Evolutionary conservation across 2,113 vertebrate species (phyloP).

Genomic region (Paramormyrops kingsleyae): DNA sequence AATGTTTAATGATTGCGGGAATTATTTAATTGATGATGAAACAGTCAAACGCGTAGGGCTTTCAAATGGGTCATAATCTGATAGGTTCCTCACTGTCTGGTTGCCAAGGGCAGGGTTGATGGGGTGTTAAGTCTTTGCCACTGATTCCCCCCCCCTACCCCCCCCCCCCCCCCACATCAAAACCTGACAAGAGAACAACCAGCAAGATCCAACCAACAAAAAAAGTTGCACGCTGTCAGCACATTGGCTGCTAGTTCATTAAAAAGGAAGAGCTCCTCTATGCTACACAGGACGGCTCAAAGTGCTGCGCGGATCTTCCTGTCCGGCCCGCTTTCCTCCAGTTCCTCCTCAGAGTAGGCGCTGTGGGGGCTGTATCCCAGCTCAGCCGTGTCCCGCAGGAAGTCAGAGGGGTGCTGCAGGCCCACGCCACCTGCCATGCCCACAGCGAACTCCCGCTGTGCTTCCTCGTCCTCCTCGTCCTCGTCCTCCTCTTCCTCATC

Average conservation of each 20-base stretch:
- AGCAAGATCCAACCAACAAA: neutral
- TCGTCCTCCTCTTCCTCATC: conserved; percentile 41
- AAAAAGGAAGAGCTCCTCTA: neutral
- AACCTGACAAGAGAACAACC: neutral
- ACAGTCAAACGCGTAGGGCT: neutral
- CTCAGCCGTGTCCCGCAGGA: conserved; percentile 40
- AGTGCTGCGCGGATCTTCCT: conserved; percentile 54
- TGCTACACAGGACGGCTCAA: conserved; percentile 27
- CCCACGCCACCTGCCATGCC: conserved; percentile 17
- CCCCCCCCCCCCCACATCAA: neutral
- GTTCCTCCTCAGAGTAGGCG: conserved; percentile 59
- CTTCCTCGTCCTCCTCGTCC: conserved; percentile 28
- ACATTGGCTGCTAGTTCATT: neutral
- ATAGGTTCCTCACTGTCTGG: conserved; percentile 14
- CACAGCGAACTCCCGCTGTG: neutral
- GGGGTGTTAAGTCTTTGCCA: neutral
- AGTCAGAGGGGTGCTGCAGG: conserved; percentile 40
- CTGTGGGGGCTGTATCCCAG: conserved; percentile 53
- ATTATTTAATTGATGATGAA: neutral
- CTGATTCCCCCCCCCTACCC: neutral
- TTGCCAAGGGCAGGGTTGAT: conserved; percentile 2
- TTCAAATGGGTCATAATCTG: neutral
- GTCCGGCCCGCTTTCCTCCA: conserved; percentile 44
- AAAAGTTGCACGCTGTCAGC: neutral
- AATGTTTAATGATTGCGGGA: neutral